Percentiles rank a stretch among this genome's conserved stretches.
phyloP scores from a whole-genome alignment of 2,888 invertebrate genomes.

The Morpho deidamia region DNA sequence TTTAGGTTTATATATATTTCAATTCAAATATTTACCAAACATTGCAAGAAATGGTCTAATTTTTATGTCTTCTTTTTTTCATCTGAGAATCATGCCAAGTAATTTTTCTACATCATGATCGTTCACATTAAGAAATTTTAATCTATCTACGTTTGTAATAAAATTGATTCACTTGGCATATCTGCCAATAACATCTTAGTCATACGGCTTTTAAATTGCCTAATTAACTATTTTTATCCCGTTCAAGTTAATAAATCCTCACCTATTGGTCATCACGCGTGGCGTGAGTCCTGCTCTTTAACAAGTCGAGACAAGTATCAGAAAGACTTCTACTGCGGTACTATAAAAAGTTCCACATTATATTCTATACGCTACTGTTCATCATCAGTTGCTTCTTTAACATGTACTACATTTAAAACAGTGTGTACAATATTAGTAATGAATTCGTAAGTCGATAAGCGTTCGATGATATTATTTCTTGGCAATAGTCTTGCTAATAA shows the following conservation, averaged over 20 bases:
- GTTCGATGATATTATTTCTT: neutral
- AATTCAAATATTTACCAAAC: too few relatives aligned
- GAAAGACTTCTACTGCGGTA: slow-evolving; percentile 17
- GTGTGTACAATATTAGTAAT: neutral
- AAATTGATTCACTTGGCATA: too few relatives aligned
- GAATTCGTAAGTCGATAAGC: neutral
- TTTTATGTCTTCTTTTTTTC: too few relatives aligned
- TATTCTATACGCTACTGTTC: neutral
- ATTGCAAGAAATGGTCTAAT: too few relatives aligned
- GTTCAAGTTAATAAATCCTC: neutral
- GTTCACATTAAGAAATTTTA: too few relatives aligned
- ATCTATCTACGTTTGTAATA: too few relatives aligned
- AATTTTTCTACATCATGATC: too few relatives aligned
- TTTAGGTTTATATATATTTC: too few relatives aligned
- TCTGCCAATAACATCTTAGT: neutral
- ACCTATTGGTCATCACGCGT: slow-evolving; percentile 8
- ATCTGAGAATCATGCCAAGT: too few relatives aligned
- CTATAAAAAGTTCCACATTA: neutral
- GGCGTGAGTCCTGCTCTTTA: slow-evolving; percentile 23
- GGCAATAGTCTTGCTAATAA: neutral
- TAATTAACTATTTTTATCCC: slow-evolving; percentile 6
- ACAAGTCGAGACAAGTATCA: slow-evolving; percentile 48
- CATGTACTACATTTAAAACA: neutral
- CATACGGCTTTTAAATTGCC: slow-evolving; percentile 1
- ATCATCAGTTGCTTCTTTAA: slow-evolving; percentile 16